Conservation (phyloP, 2,888 invertebrate species). For the Cheilosia vulpina region DNA sequence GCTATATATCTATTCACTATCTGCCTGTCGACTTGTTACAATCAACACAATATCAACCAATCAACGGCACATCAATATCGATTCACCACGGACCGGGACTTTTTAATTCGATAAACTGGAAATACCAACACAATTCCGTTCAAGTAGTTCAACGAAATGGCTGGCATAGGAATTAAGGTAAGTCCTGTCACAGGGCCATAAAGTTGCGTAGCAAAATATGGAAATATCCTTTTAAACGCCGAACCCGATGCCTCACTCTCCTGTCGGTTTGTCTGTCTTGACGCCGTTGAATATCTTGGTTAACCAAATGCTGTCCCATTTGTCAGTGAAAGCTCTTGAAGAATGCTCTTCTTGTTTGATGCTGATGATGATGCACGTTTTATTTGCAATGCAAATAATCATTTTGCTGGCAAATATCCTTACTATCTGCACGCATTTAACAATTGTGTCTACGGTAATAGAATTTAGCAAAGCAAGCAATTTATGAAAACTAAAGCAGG, state of each 20-base stretch:
- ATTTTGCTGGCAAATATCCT: slow-evolving; percentile 56
- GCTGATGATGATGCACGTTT: slow-evolving; percentile 46
- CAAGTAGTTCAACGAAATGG: slow-evolving; percentile 78
- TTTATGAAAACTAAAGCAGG: slow-evolving; percentile 55
- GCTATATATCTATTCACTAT: slow-evolving; percentile 8
- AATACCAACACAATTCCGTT: slow-evolving; percentile 70
- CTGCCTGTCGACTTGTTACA: slow-evolving; percentile 35
- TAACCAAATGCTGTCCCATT: slow-evolving; percentile 43
- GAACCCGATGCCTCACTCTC: not conserved
- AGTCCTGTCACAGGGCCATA: slow-evolving; percentile 21
- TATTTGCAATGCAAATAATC: slow-evolving; percentile 70
- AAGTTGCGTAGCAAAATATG: not conserved
- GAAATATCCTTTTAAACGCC: not conserved
- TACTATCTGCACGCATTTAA: slow-evolving; percentile 50
- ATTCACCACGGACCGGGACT: slow-evolving; percentile 71
- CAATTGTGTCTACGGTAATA: slow-evolving; percentile 63
- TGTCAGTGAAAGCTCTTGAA: slow-evolving; percentile 28
- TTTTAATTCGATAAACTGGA: slow-evolving; percentile 71
- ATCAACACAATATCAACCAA: slow-evolving; percentile 32
- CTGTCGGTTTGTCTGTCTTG: not conserved
- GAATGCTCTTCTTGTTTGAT: slow-evolving; percentile 29
- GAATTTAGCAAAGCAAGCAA: slow-evolving; percentile 65
- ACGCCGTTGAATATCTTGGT: slow-evolving; percentile 16
- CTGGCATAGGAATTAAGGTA: slow-evolving; percentile 77
- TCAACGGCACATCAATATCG: slow-evolving; percentile 21